Evolutionary conservation across 2,888 invertebrate genomes (phyloP).

Genomic region (Melieria crassipennis): DNA sequence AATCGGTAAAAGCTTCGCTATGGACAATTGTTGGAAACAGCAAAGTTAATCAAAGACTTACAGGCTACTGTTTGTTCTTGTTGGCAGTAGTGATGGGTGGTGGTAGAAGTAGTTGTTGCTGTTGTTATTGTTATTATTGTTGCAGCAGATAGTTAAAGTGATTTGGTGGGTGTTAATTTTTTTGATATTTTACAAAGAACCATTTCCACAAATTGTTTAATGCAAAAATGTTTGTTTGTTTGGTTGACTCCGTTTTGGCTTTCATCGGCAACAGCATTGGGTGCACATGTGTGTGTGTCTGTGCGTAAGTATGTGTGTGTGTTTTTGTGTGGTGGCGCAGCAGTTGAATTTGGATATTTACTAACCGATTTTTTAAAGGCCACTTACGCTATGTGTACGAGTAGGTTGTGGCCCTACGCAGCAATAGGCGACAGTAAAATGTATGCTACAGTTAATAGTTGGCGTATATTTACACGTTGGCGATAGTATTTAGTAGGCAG

Average conservation of each 20-base stretch:
- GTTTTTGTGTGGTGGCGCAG: constrained; percentile 12
- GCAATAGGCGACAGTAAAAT: no score
- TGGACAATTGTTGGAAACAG: no score
- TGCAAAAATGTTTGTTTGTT: constrained; percentile 1
- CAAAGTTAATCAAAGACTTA: constrained; percentile 46
- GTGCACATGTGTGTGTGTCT: background rate
- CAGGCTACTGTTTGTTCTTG: constrained; percentile 66
- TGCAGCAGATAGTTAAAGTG: background rate
- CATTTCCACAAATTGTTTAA: constrained; percentile 8
- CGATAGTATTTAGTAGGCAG: no score
- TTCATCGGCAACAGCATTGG: no score
- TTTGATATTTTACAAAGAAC: constrained; percentile 24
- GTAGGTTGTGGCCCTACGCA: no score
- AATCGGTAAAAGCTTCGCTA: background rate
- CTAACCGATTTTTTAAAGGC: no score
- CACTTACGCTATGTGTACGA: no score
- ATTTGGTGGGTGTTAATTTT: constrained; percentile 18
- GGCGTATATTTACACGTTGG: no score
- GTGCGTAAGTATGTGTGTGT: background rate
- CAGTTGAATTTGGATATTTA: background rate
- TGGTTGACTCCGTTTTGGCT: constrained; percentile 25
- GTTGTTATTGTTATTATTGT: background rate
- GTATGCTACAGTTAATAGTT: no score
- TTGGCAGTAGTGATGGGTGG: constrained; percentile 60
- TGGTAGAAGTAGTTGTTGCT: background rate